Conservation (phyloP, 2,113 vertebrate species). For the Hippocampus comes region DNA sequence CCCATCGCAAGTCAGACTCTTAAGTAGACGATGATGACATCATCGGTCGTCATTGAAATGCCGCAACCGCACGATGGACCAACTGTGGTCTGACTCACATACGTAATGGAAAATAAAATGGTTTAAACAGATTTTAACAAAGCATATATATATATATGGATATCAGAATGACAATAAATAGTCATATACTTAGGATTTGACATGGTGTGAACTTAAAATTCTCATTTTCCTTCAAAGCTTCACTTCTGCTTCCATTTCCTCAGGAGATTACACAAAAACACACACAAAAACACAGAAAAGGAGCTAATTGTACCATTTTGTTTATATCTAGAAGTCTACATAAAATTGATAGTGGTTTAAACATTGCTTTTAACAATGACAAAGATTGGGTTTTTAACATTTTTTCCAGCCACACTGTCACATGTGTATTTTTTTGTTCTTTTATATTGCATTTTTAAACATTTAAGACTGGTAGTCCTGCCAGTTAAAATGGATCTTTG, state of each 20-base stretch:
- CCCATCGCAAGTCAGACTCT: neutral
- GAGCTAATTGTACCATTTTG: neutral
- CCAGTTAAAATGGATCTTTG: too few relatives aligned
- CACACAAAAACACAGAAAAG: neutral
- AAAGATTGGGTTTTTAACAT: neutral
- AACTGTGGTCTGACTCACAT: neutral
- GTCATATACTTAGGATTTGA: neutral
- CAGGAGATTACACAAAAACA: neutral
- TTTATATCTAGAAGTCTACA: neutral
- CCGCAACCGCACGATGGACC: neutral
- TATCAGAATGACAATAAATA: neutral
- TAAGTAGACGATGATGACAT: neutral
- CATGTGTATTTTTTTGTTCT: neutral
- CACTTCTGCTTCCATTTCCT: conserved; percentile 46
- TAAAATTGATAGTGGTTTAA: neutral
- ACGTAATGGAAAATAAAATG: neutral
- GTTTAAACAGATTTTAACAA: neutral
- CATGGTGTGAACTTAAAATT: neutral
- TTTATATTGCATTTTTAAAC: neutral
- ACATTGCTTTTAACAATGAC: neutral
- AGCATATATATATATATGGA: too few relatives aligned
- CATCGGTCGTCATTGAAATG: neutral
- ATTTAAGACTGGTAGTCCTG: neutral
- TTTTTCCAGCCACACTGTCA: neutral
- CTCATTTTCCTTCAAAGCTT: conserved; percentile 18